These are phyloP conservation scores for Drosophila guanche DNA, from an alignment of 1,140 invertebrate genomes.

Conservation along the genomic window DNA sequence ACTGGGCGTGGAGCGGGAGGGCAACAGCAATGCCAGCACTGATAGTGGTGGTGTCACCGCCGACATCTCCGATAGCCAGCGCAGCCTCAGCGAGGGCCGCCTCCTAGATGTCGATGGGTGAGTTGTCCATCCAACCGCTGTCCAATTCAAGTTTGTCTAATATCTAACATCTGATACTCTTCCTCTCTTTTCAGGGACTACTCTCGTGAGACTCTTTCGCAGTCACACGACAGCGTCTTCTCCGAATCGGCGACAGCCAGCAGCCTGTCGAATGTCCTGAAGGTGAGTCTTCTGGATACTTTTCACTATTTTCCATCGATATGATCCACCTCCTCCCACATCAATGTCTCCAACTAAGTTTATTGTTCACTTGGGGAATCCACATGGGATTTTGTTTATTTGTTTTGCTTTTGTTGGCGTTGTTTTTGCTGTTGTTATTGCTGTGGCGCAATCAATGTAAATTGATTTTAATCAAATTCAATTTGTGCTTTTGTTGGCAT, in stretches of 20 bases:
- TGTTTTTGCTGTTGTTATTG: neutral
- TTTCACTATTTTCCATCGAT: too few relatives aligned
- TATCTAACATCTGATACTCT: neutral
- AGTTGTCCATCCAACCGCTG: constrained; percentile 10
- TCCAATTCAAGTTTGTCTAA: neutral
- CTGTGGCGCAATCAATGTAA: constrained; percentile 61
- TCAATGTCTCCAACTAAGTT: neutral
- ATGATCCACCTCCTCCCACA: too few relatives aligned
- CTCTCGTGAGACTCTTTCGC: constrained; percentile 72
- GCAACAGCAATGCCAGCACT: neutral
- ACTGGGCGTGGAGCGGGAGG: constrained; percentile 42
- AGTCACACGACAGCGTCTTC: constrained; percentile 83
- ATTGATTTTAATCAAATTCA: constrained; percentile 81
- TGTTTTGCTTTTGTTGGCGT: constrained; percentile 1
- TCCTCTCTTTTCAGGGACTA: constrained; percentile 61
- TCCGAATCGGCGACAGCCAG: constrained; percentile 83
- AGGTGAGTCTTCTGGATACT: constrained; percentile 55
- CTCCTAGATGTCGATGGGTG: constrained; percentile 79
- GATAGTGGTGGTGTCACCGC: constrained; percentile 20
- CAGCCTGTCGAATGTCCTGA: constrained; percentile 78
- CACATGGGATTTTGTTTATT: neutral
- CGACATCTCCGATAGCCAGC: constrained; percentile 81
- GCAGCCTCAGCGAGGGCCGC: constrained; percentile 79
- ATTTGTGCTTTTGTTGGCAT: constrained; percentile 53
- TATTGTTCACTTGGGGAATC: constrained; percentile 7